Percentiles rank a stretch among this genome's conserved stretches.
These are phyloP conservation scores for Aphelinus atriplicis DNA, from an alignment of 1,140 invertebrate species.

Conservation along the genomic window DNA sequence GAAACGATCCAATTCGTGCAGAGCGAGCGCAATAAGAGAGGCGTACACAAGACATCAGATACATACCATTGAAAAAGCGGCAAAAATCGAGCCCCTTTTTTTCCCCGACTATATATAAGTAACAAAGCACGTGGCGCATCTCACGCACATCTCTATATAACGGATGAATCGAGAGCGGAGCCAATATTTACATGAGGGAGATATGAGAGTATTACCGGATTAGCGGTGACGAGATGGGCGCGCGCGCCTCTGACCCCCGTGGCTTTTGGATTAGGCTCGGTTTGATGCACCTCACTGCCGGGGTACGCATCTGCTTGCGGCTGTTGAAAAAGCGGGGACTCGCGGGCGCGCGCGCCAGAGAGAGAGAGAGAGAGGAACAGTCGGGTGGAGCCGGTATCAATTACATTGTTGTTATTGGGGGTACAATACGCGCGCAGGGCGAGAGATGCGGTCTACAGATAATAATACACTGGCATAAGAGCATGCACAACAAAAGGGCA, in stretches of 20 bases:
- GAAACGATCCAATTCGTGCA: no score
- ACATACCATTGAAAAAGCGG: no score
- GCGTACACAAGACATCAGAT: no score
- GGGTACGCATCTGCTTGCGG: conserved; percentile 55
- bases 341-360: conserved; percentile 12
- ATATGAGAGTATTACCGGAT: conserved; percentile 62
- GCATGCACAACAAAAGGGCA: conserved; percentile 56
- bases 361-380: not conserved
- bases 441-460: conserved; percentile 58
- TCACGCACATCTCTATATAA: not conserved
- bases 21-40: no score
- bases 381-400: conserved; percentile 55
- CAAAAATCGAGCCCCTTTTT: no score
- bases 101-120: no score
- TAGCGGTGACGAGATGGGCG: conserved; percentile 41
- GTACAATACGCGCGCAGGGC: conserved; percentile 34
- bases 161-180: not conserved
- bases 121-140: conserved; percentile 5
- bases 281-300: conserved; percentile 42
- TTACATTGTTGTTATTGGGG: conserved; percentile 65
- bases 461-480: conserved; percentile 64
- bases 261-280: conserved; percentile 63
- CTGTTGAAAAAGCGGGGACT: conserved; percentile 1
- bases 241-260: conserved; percentile 52
- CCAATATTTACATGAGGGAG: conserved; percentile 57